Conservation (phyloP, 2,888 invertebrate species). For the Monochamus alternatus region DNA sequence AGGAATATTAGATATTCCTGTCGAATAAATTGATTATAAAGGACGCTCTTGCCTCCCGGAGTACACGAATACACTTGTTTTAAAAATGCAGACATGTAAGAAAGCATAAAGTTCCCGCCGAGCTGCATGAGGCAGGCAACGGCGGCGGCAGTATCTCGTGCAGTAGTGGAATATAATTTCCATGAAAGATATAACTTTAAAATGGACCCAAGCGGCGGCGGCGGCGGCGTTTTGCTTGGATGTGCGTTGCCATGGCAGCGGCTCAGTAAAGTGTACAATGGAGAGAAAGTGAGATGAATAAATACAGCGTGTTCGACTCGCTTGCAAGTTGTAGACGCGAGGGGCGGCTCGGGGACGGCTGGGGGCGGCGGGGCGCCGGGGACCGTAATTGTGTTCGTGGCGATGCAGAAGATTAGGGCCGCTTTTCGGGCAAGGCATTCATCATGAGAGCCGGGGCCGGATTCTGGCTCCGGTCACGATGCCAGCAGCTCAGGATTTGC, state of each 20-base stretch:
- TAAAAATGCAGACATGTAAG: constrained; percentile 2
- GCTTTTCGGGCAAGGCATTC: constrained; percentile 69
- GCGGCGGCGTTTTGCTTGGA: constrained; percentile 51
- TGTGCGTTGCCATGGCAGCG: constrained; percentile 63
- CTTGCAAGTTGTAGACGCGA: constrained; percentile 57
- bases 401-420: constrained; percentile 70
- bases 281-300: constrained; percentile 68
- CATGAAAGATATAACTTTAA: constrained; percentile 52
- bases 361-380: constrained; percentile 42
- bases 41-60: not conserved
- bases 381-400: constrained; percentile 70
- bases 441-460: constrained; percentile 67
- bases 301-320: constrained; percentile 67
- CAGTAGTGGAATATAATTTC: constrained; percentile 49
- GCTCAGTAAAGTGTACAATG: constrained; percentile 63
- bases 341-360: constrained; percentile 32
- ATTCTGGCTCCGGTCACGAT: constrained; percentile 64
- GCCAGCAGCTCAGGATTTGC: constrained; percentile 45
- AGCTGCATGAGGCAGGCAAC: constrained; percentile 28
- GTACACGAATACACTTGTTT: constrained; percentile 25
- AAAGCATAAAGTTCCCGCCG: not conserved
- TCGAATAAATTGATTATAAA: constrained; percentile 19
- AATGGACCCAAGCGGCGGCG: constrained; percentile 55
- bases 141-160: constrained; percentile 34
- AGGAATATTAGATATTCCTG: too few species aligned